phyloP scores from a whole-genome alignment of 2,113 vertebrate genomes.

The Phainopepla nitens region DNA sequence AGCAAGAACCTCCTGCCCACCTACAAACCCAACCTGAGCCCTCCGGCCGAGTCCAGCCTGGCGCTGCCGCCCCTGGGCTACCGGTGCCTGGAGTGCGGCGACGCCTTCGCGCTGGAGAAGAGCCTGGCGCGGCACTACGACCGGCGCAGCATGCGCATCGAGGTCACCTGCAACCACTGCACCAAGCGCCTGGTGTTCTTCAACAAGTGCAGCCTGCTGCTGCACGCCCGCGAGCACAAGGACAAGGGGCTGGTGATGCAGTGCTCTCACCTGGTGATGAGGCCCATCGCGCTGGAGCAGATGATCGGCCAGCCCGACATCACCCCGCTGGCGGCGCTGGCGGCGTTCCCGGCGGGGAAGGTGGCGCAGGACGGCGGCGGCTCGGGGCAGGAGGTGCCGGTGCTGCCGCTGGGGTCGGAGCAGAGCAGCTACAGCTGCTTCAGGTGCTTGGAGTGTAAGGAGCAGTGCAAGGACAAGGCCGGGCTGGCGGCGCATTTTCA shows the following conservation, averaged over 20 bases:
- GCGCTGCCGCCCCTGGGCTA: conserved; percentile 80
- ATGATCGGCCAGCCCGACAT: conserved; percentile 91
- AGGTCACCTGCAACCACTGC: conserved; percentile 97
- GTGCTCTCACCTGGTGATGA: conserved; percentile 95
- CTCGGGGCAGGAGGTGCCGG: conserved; percentile 25
- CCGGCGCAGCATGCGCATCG: conserved; percentile 91
- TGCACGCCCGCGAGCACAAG: conserved; percentile 96
- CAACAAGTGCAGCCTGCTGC: conserved; percentile 95
- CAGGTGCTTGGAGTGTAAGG: conserved; percentile 88
- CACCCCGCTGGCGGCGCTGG: conserved; percentile 55
- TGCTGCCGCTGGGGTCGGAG: conserved; percentile 77
- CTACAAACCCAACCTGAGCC: conserved; percentile 88
- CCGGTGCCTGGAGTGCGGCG: conserved; percentile 93
- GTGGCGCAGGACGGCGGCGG: conserved; percentile 48
- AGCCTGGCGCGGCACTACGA: conserved; percentile 92
- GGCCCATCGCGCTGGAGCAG: conserved; percentile 89
- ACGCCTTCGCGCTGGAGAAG: conserved; percentile 90
- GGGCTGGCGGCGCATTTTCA: conserved; percentile 89
- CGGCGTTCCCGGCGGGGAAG: background rate
- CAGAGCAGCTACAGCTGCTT: conserved; percentile 75
- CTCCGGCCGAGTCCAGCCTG: conserved; percentile 82
- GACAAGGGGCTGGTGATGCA: conserved; percentile 96
- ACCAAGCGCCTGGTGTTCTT: conserved; percentile 93
- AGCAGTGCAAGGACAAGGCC: conserved; percentile 83
- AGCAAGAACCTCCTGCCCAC: conserved; percentile 91